Evolutionary conservation across 2,888 invertebrate species (phyloP), one percentile per base, ranked within the genome.

Genomic region (Campoplex nolae): DNA sequence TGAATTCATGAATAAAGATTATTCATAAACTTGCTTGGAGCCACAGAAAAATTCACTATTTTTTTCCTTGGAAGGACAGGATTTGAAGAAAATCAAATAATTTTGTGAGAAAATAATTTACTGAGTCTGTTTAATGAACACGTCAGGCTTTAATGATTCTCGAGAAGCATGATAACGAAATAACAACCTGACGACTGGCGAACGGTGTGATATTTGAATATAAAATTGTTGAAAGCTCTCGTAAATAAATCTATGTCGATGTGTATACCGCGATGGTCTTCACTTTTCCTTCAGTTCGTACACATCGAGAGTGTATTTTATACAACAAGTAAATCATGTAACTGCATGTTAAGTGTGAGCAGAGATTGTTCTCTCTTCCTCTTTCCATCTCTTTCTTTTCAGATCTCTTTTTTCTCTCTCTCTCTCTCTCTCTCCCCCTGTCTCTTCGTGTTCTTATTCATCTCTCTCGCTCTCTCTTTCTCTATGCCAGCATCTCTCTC

Each of bases 311-410:
- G 74, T 51, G 45, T 51, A 62, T 65, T 70, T 28, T 23, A 18
- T 71, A 58, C 42, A 45, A 13, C 11, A 71, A 42, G 56, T 54
- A 70, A 45, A 79, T 42, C 68, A 67, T 67, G 58, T 51, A 48
- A 42, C 38, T 48, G 16, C 56, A 62, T 54, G 65, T 65, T 18
- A 48, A 51, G 45, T 54, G 18, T 42, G 79, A 45, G 18, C 56
- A 11, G 32, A 86, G 86, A 86, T 77, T 80, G 76, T 84, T 83
- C 76, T 65, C 83, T 70, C 83, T 85, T 85, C 85, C 85, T 82
- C 74, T 68, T 42, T 32, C n/a, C 4, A 11, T 51, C 70, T 67
- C 62, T 35, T 28, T 51, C 70, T 45, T 77, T 58, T 48, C 18
- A 45, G 3, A 62, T 58, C 71, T 68, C 79, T 78, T n/a, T 68